Base-by-base conservation (phyloP, 64 coral and sea anemone genomes). In the Catalaphyllia jardinei region DNA sequence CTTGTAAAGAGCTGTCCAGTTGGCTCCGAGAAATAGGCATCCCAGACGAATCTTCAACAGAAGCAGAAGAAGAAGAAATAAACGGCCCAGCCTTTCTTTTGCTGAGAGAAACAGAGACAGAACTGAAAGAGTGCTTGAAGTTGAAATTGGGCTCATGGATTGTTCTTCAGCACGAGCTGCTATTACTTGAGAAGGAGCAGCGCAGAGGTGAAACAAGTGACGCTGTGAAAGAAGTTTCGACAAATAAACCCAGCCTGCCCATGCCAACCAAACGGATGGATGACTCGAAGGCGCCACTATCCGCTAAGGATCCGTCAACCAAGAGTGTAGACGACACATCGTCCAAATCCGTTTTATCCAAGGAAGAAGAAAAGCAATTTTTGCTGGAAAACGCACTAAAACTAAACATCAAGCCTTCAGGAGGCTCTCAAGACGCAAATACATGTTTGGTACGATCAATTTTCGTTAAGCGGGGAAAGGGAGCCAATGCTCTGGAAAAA, bases 161-260 rank as follows among this genome's bases (percentile, higher is more conserved):
- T 31, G 85, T 92, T 65, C 73, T 91, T 15, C 67, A 77, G n/a
- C 71, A 91, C 0, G 89, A 91, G 16, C 8, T 83, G 29, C 46
- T 17, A 5, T 42, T 83, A 10, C 30, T 5, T n/a, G 31, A 39
- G 1, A 16, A 46, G 22, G 33, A 24, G 27, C 27, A 0, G 11
- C 12, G 13, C 6, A 14, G 15, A 7, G 2, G 17, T 30, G 22
- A 65, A 83, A 62, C 0, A 24, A 8, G 18, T 31, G 51, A 73
- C 10, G 29, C 27, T 8, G 12, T 7, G n/a, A 31, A 3, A 60
- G 27, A 52, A 18, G 6, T 59, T 1, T 64, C 30, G 0, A n/a
- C 29, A 46, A 8, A 30, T 67, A 19, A 20, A 83, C 4, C 5
- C 15, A 31, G 16, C 60, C 31, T 63, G 29, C 2, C 19, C 0